phyloP scores from a whole-genome alignment of 2,113 vertebrate species.

The Morone chrysops region DNA sequence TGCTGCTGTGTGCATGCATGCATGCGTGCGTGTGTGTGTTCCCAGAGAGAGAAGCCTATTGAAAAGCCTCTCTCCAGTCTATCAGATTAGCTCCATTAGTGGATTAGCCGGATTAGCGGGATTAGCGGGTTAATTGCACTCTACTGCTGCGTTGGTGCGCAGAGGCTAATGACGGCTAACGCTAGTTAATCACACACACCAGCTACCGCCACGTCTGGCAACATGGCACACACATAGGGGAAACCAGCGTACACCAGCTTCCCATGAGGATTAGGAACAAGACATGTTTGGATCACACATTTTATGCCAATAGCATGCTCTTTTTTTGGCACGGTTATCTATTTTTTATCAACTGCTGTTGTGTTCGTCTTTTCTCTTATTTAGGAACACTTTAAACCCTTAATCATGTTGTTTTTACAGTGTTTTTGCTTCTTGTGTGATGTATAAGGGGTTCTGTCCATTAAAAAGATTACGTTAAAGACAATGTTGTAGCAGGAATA shows the following conservation, averaged over 20 bases:
- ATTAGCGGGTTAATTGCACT: constrained; percentile 84
- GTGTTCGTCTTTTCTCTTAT: constrained; percentile 8
- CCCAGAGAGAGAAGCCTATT: constrained; percentile 64
- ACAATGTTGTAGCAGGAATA: not conserved
- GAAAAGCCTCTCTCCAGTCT: constrained; percentile 75
- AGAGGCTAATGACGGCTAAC: constrained; percentile 81
- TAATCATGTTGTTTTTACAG: not conserved
- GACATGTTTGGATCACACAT: constrained; percentile 60
- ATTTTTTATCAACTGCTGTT: constrained; percentile 31
- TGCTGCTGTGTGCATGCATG: constrained; percentile 16
- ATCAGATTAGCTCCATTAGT: constrained; percentile 84
- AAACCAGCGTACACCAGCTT: constrained; percentile 65
- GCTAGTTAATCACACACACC: constrained; percentile 79
- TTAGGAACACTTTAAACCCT: constrained; percentile 19
- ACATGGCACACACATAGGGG: constrained; percentile 79
- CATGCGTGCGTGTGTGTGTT: constrained; percentile 47
- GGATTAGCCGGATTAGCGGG: constrained; percentile 83
- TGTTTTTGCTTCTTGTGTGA: not conserved
- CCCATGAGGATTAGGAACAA: constrained; percentile 81
- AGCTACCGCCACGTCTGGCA: constrained; percentile 76
- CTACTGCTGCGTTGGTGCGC: constrained; percentile 77
- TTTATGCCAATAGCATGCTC: constrained; percentile 30
- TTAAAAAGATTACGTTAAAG: not conserved
- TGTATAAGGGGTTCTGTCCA: not conserved
- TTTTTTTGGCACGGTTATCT: not conserved